These are phyloP conservation scores for Crepidodera aurea DNA, from an alignment of 2,888 invertebrate genomes.

Conservation along the genomic window DNA sequence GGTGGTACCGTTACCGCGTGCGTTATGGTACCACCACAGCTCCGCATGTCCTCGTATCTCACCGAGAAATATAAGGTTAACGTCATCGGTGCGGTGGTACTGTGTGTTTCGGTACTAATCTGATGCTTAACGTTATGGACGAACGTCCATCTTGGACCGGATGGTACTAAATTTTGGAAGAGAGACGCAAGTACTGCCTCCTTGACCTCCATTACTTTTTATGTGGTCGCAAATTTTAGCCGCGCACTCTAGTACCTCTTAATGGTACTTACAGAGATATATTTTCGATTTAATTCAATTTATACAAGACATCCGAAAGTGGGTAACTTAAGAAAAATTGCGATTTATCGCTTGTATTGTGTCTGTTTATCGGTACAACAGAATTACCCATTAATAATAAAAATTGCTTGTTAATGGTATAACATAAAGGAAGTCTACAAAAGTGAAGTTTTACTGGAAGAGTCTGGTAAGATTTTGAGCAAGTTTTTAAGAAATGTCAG, in stretches of 20 bases:
- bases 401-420: too few relatives aligned
- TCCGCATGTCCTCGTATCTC: constrained; percentile 38
- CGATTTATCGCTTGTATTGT: neutral
- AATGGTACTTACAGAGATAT: constrained; percentile 3
- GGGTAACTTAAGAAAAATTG: neutral
- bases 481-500: too few relatives aligned
- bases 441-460: too few relatives aligned
- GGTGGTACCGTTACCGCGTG: constrained; percentile 38
- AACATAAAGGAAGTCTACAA: too few relatives aligned
- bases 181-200: constrained; percentile 31
- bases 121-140: constrained; percentile 34
- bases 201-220: constrained; percentile 39
- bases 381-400: too few relatives aligned
- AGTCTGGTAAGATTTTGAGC: too few relatives aligned
- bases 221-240: constrained; percentile 28
- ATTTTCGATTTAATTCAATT: neutral
- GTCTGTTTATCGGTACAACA: neutral
- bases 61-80: constrained; percentile 42
- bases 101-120: constrained; percentile 28
- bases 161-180: constrained; percentile 34
- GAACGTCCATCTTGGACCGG: constrained; percentile 32
- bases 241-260: constrained; percentile 1
- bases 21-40: constrained; percentile 33
- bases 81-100: constrained; percentile 21
- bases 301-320: neutral